Evolutionary conservation across 2,888 invertebrate genomes (phyloP), one percentile per base, ranked within the genome.

Genomic region (Drosophila subquinaria): DNA sequence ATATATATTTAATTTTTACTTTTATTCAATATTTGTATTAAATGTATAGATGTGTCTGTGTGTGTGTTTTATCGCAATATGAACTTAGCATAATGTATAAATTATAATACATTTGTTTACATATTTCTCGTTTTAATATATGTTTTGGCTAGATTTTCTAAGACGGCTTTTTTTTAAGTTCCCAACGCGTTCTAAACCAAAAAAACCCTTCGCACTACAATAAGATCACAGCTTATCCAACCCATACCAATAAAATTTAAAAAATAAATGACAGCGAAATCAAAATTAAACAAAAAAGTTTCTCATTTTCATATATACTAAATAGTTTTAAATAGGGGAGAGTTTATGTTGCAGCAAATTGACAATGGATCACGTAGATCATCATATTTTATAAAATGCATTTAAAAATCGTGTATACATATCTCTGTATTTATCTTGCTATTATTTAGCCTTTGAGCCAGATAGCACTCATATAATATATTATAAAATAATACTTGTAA

Each of bases 81-180:
- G 6, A 82, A 84, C 88, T 87, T 71, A 82, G 50, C 43, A 70
- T 84, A 79, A 75, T 64, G 72, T 65, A 66, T 69, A 88, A 84
- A 81, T 69, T 83, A 84, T 86, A 84, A 86, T 86, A 86, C 83
- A 86, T 69, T 75, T 71, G 75, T 62, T 67, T 69, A 72, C 55
- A 72, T 51, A 53, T 50, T 48, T 30, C 2, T 55, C 30, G 20
- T 17, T 65, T 47, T 50, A 63, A n/a, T n/a, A 45, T 36, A 30
- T 43, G 30, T 42, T 73, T n/a, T 55, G 64, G 69, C 68, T 62
- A 69, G 53, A 48, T 74, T 35, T 52, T 36, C 27, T 38, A 62
- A 55, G 77, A 75, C 59, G 75, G 73, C 59, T 47, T 62, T 50
- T 33, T 50, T 36, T 35, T 35, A 61, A 66, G 42, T 72, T 36